Evolutionary conservation across 2,888 invertebrate genomes (phyloP).

Genomic region (Helicoverpa assulta): DNA sequence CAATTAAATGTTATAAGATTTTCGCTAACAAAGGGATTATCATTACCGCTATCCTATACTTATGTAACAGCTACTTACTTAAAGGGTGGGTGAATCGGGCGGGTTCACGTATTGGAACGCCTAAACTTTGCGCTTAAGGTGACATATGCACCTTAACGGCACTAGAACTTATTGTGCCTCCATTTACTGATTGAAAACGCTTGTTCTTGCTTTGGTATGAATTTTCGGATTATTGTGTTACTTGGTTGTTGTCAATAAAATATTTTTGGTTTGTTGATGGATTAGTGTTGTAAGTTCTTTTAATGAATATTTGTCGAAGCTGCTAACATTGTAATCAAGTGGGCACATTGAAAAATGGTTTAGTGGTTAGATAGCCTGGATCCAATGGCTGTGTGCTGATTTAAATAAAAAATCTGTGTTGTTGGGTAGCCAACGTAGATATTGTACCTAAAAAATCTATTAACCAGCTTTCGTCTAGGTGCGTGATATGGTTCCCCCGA

Average conservation of each 20-base stretch:
- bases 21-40: background rate
- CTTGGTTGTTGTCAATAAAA: constrained; percentile 3
- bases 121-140: constrained; percentile 70
- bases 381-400: too few species aligned
- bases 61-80: constrained; percentile 39
- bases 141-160: constrained; percentile 71
- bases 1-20: background rate
- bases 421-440: too few species aligned
- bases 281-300: background rate
- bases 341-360: too few species aligned
- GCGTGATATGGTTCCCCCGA: too few species aligned
- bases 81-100: constrained; percentile 11
- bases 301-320: too few species aligned
- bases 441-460: too few species aligned
- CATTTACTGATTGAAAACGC: constrained; percentile 60
- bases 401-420: too few species aligned
- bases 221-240: constrained; percentile 2
- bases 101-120: constrained; percentile 51
- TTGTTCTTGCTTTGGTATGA: constrained; percentile 24
- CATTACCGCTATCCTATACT: background rate
- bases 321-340: too few species aligned
- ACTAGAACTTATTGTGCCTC: constrained; percentile 65
- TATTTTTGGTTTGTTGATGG: constrained; percentile 9
- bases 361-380: too few species aligned
- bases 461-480: too few species aligned